Base-by-base conservation (phyloP, 2,888 invertebrate genomes). In the Apotomis turbidana region DNA sequence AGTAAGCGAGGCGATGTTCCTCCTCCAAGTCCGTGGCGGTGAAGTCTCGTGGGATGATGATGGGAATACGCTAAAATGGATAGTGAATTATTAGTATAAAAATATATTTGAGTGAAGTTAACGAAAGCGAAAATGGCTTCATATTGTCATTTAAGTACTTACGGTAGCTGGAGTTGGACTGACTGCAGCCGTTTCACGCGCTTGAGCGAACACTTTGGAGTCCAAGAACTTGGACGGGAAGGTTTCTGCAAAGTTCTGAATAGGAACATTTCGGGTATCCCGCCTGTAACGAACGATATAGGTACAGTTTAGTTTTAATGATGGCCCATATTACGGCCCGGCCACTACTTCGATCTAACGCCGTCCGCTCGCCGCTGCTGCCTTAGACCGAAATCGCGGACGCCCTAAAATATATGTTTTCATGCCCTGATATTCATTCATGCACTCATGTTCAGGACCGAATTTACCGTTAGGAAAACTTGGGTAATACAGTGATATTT, bases 1-100 rank as follows among this genome's bases (percentile, higher is more conserved):
- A 97, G 83, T 97, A 98, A 1, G 97, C 96, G 74, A 97, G 83
- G 8, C 96, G 95, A 82, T 97, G 97, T 81, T 98, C 97, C 51
- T 95, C 95, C 79, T 97, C 97, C 51, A 96, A 92, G 85, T 97
- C 96, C 0, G 96, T 96, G 2, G 97, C 97, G 0, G 97, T 96
- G 81, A 95, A 97, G 84, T 97, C 96, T 74, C 94, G 89, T 0
- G 97, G 96, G 75, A 97, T 96, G 74, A 95, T 95, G 73, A 97
- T 95, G 0, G 96, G 95, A 58, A 86, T 87, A 90, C 96, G 87
- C 93, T 93, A 75, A 66, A 85, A 83, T 68, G 71, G 74, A 68
- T 71, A 54, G 74, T 67, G 36, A 58, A 13, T 44, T 27, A 38
- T 52, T 69, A 27, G 27, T 27, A 2, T 27, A 27, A 27, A 27